Conservation (phyloP, 2,888 invertebrate genomes). For the Aphidoletes aphidimyza region DNA sequence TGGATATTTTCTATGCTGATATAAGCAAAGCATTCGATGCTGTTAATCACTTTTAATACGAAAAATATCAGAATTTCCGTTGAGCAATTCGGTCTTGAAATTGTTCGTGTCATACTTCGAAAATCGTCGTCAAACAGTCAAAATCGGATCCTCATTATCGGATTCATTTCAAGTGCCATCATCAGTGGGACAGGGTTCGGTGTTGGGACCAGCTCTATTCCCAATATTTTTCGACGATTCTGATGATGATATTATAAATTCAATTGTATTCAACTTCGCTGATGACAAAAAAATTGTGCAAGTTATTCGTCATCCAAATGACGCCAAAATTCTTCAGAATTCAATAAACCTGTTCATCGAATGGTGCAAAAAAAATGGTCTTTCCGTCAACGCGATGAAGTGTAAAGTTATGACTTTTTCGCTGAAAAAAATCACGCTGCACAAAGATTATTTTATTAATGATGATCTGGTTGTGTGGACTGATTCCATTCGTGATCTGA, state of each 20-base stretch:
- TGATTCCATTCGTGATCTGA: background rate
- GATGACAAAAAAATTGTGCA: conserved; percentile 35
- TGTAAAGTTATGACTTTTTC: conserved; percentile 33
- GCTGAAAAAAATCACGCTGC: background rate
- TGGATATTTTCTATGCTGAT: conserved; percentile 1
- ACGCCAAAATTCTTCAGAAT: background rate
- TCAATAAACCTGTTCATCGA: background rate
- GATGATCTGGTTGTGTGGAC: background rate
- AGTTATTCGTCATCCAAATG: background rate
- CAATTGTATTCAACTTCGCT: background rate
- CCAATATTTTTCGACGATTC: conserved; percentile 17
- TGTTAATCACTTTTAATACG: background rate
- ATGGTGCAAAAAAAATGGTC: conserved; percentile 20
- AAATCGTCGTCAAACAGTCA: background rate
- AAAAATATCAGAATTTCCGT: background rate
- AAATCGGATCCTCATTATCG: background rate
- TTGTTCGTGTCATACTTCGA: conserved; percentile 15
- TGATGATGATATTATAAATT: background rate
- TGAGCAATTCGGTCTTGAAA: background rate
- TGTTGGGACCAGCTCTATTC: background rate
- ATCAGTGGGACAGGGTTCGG: conserved; percentile 34
- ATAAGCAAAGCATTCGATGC: conserved; percentile 11
- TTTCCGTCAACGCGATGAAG: background rate
- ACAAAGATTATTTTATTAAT: conserved; percentile 1
- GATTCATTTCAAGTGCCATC: background rate